Base-by-base conservation (phyloP, 1,140 invertebrate genomes). In the Ceratina japonica region DNA sequence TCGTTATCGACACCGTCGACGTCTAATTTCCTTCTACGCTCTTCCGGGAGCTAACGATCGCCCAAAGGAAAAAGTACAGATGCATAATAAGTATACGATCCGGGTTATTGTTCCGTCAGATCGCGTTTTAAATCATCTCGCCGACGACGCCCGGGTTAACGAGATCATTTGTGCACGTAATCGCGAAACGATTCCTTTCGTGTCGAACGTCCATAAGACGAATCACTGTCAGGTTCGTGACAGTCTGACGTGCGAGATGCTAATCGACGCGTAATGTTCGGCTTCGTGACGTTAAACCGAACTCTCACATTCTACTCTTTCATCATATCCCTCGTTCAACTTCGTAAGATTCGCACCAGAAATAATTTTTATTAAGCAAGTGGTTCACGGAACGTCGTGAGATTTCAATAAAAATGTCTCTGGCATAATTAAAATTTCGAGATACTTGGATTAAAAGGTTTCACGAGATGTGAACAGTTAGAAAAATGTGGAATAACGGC, bases 141-240 rank as follows among this genome's bases (percentile, higher is more conserved):
- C 12, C 20, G 72, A 22, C 52, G 44, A 44, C 37, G 37, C 37
- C 10, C 16, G 10, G 49, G 18, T 0, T 64, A 80, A 80, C 58
- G 27, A 80, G 31, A 63, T 31, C 27, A 51, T 63, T 79, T n/a
- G 51, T 31, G 22, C 22, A 37, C n/a, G 74, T 80, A 70, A 80
- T 80, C 62, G 20, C 58, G 24, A 27, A 20, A 7, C 63, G 3
- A 74, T 64, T 62, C 16, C 18, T 66, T 61, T 52, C 64, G 64
- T 49, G 72, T 20, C 20, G 27, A 65, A 66, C 37, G 15, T 13
- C 13, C 37, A 8, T 20, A 68, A 76, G 31, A 69, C 49, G 52
- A 69, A 75, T 75, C 22, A n/a, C n/a, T 74, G 64, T 76, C 22
- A 27, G 31, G 51, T 65, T 77, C 65, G 73, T 80, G 79, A 64